Percentiles rank a stretch among this genome's conserved stretches.
Conservation (phyloP, 2,113 vertebrate species). For the Nestor notabilis region DNA sequence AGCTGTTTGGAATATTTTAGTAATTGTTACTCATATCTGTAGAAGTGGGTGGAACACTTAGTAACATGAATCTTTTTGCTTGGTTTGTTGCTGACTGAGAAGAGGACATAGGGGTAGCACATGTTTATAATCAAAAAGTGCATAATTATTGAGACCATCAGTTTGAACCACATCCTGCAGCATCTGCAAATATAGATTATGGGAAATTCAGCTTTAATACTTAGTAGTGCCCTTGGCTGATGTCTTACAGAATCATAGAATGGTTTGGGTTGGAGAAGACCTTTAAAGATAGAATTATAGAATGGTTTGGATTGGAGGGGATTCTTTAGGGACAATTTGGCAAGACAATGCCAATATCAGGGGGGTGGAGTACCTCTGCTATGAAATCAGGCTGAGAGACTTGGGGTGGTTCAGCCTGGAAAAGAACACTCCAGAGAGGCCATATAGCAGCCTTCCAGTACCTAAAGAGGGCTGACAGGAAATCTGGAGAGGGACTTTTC, state of each 20-base stretch:
- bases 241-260: neutral
- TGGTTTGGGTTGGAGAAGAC: neutral
- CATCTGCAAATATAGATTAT: neutral
- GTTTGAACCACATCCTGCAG: neutral
- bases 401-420: too few relatives aligned
- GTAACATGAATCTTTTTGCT: neutral
- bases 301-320: too few relatives aligned
- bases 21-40: neutral
- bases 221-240: neutral
- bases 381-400: too few relatives aligned
- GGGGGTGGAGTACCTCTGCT: too few relatives aligned
- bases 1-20: neutral
- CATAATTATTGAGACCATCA: neutral
- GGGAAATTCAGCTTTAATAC: neutral
- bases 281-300: neutral
- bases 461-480: too few relatives aligned
- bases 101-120: neutral
- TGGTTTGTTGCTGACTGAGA: neutral
- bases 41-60: neutral
- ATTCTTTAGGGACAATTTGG: too few relatives aligned
- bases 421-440: too few relatives aligned
- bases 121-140: neutral
- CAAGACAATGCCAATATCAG: too few relatives aligned
- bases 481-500: too few relatives aligned
- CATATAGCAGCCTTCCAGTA: too few relatives aligned